Evolutionary conservation across 1,140 invertebrate genomes (phyloP).

Genomic region (Drosophila asahinai): DNA sequence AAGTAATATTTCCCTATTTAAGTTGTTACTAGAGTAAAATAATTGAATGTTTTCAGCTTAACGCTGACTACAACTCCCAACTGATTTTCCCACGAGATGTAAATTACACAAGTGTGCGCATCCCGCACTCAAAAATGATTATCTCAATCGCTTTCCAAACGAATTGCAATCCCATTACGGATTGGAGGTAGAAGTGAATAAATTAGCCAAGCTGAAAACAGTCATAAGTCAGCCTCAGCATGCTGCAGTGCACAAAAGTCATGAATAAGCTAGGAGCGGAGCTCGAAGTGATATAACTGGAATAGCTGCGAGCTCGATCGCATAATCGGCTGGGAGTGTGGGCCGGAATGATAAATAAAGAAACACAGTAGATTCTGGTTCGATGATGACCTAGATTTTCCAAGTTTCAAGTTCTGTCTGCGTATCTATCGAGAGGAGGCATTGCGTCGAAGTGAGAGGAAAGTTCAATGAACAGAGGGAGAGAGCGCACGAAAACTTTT

Average conservation of each 20-base stretch:
- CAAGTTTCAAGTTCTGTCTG: constrained; percentile 34
- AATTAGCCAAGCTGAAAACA: constrained; percentile 16
- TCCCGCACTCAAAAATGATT: constrained; percentile 24
- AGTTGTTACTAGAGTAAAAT: background rate
- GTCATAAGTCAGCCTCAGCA: background rate
- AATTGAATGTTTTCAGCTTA: background rate
- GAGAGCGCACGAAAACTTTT: constrained; percentile 24
- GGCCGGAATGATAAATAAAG: constrained; percentile 25
- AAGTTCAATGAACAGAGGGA: no score
- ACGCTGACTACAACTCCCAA: background rate
- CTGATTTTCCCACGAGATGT: background rate
- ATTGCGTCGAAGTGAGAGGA: background rate
- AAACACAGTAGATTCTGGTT: constrained; percentile 17
- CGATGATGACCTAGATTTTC: constrained; percentile 49
- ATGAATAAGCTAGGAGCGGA: constrained; percentile 14
- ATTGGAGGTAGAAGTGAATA: constrained; percentile 21
- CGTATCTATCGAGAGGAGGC: background rate
- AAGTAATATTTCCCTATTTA: background rate
- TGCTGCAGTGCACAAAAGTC: constrained; percentile 17
- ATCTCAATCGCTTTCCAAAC: constrained; percentile 5
- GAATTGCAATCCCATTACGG: constrained; percentile 21
- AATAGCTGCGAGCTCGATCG: constrained; percentile 4
- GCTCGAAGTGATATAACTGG: constrained; percentile 35
- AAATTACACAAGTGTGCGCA: constrained; percentile 14
- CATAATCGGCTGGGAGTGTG: constrained; percentile 11